These are phyloP conservation scores for Hylaeus volcanicus DNA, from an alignment of 1,140 invertebrate species.

Conservation along the genomic window DNA sequence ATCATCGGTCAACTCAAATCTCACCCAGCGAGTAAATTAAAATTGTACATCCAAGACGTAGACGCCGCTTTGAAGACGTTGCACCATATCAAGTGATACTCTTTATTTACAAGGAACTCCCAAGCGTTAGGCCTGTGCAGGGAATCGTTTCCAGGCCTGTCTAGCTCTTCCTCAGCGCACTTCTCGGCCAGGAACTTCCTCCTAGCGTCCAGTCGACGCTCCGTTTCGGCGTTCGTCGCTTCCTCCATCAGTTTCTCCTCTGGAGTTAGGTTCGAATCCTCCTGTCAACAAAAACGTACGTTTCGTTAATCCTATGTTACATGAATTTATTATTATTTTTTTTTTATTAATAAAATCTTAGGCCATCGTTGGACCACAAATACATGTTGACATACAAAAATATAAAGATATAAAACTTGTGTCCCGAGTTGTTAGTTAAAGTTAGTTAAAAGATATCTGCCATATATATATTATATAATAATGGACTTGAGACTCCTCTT, in stretches of 20 bases:
- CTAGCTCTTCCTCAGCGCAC: conserved; percentile 80
- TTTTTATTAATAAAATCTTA: no score
- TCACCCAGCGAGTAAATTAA: conserved; percentile 90
- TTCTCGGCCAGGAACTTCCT: conserved; percentile 80
- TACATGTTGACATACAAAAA: no score
- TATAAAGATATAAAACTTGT: no score
- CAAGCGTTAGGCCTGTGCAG: conserved; percentile 88
- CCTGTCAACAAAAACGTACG: conserved; percentile 58
- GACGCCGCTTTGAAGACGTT: conserved; percentile 93
- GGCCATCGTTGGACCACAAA: no score
- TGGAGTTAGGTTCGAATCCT: conserved; percentile 70
- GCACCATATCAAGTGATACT: conserved; percentile 91
- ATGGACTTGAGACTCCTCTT: no score
- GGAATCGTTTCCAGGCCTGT: conserved; percentile 83
- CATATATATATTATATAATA: no score
- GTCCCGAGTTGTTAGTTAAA: no score
- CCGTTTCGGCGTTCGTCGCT: conserved; percentile 75
- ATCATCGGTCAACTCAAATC: no score
- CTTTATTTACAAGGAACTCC: conserved; percentile 90
- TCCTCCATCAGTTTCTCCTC: conserved; percentile 76
- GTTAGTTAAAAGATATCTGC: no score
- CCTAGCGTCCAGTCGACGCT: conserved; percentile 78
- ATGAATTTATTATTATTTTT: not conserved
- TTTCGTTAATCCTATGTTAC: not conserved
- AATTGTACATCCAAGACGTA: conserved; percentile 94